Evolutionary conservation across 2,797 vertebrate species (phyloP).

Genomic region (Bufotes viridis): DNA sequence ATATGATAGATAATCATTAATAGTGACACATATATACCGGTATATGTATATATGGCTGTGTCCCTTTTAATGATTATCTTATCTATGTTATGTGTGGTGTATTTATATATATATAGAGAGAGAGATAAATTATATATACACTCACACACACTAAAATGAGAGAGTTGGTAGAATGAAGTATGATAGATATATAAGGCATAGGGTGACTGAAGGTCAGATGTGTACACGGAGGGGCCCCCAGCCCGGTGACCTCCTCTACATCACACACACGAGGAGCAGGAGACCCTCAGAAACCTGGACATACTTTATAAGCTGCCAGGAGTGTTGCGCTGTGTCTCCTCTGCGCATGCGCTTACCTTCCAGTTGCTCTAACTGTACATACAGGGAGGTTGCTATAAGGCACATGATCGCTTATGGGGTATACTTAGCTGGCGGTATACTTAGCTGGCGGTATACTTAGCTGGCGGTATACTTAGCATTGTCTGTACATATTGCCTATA

Average conservation of each 20-base stretch:
- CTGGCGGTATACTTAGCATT: background rate
- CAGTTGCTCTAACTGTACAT: background rate
- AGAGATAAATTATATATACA: background rate
- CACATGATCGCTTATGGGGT: background rate
- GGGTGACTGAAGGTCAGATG: too few species aligned
- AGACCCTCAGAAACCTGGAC: background rate
- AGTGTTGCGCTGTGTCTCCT: background rate
- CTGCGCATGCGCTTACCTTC: slow-evolving; percentile 2
- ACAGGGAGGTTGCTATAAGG: background rate
- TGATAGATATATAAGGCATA: too few species aligned
- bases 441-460: background rate
- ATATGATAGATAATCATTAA: background rate
- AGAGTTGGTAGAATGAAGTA: too few species aligned
- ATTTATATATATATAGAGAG: background rate
- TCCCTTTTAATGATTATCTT: background rate
- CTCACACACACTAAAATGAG: background rate
- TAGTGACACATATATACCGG: background rate
- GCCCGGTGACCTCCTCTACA: too few species aligned
- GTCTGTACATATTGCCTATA: background rate
- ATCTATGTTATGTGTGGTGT: background rate
- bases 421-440: background rate
- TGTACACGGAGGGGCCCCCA: too few species aligned
- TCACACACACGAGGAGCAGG: background rate
- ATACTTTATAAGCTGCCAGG: too few species aligned
- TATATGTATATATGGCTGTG: too few species aligned